phyloP scores from a whole-genome alignment of 2,797 vertebrate species.

The Champsocephalus esox region DNA sequence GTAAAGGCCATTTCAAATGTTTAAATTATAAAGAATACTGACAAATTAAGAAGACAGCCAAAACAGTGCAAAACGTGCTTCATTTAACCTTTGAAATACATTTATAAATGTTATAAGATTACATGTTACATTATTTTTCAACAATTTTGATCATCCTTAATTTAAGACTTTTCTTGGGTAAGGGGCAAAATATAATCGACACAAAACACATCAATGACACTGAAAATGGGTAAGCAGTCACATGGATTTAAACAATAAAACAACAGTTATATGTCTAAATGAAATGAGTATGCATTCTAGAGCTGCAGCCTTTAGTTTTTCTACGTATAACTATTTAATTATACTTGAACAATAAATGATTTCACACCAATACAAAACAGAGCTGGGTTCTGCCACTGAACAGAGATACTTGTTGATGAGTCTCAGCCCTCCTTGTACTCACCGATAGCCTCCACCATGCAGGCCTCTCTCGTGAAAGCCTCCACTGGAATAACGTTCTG shows the following conservation, averaged over 20 bases:
- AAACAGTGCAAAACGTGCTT: neutral
- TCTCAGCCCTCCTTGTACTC: slow-evolving; percentile 40
- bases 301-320: no score
- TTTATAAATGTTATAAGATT: neutral
- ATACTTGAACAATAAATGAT: neutral
- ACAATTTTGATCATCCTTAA: neutral
- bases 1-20: no score
- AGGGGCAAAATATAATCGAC: neutral
- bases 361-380: slow-evolving; percentile 8
- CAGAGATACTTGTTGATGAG: neutral
- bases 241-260: neutral
- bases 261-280: no score
- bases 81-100: neutral
- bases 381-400: neutral
- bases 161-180: neutral
- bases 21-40: neutral
- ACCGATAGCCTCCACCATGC: slow-evolving; percentile 94
- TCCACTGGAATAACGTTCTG: slow-evolving; percentile 91
- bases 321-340: neutral
- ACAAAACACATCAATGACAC: neutral
- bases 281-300: no score
- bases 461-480: slow-evolving; percentile 92
- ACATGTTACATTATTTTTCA: neutral
- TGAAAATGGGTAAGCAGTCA: neutral
- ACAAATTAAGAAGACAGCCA: neutral